Percentiles rank a stretch among this genome's conserved stretches.
Conservation (phyloP, 2,797 vertebrate species). For the Betta splendens region DNA sequence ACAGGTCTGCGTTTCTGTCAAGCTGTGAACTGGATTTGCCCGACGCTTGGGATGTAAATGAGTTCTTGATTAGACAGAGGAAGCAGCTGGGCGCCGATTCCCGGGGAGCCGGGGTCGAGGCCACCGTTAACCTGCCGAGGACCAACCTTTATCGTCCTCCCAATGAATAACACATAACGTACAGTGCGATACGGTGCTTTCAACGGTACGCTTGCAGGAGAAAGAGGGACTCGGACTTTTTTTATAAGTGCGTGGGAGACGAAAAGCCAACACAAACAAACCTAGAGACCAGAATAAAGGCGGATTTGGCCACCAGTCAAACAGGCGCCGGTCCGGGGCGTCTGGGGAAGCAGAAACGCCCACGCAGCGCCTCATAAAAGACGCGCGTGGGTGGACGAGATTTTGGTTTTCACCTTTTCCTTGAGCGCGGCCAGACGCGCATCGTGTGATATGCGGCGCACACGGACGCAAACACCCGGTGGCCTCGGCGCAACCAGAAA, state of each 20-base stretch:
- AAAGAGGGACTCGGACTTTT: slow-evolving; percentile 14
- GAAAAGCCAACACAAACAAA: slow-evolving; percentile 42
- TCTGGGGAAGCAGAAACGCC: slow-evolving; percentile 54
- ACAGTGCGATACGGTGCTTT: slow-evolving; percentile 1
- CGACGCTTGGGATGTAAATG: slow-evolving; percentile 30
- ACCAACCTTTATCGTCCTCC: slow-evolving; percentile 2
- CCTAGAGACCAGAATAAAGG: slow-evolving; percentile 47
- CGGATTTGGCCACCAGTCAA: slow-evolving; percentile 65
- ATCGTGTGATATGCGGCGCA: slow-evolving; percentile 57
- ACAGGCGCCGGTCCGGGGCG: slow-evolving; percentile 33
- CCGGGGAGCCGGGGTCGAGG: slow-evolving; percentile 8
- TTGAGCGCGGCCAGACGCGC: slow-evolving; percentile 59
- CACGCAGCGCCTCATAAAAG: slow-evolving; percentile 40
- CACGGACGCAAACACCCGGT: slow-evolving; percentile 49
- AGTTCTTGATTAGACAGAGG: slow-evolving; percentile 29
- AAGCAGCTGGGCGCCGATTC: slow-evolving; percentile 30
- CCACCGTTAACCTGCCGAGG: not conserved
- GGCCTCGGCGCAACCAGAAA: slow-evolving; percentile 51
- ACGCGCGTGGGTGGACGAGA: slow-evolving; percentile 13
- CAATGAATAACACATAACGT: not conserved
- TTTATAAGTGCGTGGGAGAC: slow-evolving; percentile 26
- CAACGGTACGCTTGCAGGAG: slow-evolving; percentile 6
- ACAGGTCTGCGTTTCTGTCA: slow-evolving; percentile 15
- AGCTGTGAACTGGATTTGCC: slow-evolving; percentile 20
- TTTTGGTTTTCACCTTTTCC: slow-evolving; percentile 53